Evolutionary conservation across 2,888 invertebrate genomes (phyloP).

Genomic region (Peribatodes rhomboidaria): DNA sequence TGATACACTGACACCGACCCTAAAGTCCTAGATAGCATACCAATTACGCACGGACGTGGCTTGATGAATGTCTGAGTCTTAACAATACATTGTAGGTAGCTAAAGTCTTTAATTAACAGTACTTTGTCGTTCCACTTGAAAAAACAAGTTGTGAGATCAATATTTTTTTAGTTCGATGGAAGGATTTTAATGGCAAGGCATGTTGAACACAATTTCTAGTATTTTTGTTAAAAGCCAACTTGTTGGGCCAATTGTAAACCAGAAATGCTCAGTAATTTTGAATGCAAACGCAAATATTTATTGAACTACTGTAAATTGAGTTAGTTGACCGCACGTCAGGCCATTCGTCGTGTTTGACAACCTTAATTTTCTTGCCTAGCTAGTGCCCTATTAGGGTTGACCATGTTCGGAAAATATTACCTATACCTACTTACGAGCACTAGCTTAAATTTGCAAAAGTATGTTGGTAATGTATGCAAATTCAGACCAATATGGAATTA

Average conservation of each 20-base stretch:
- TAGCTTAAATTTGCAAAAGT: no score
- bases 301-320: constrained; percentile 35
- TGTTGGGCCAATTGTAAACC: background rate
- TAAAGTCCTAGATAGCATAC: background rate
- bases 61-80: background rate
- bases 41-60: background rate
- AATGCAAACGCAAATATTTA: constrained; percentile 23
- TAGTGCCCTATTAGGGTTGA: constrained; percentile 30
- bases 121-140: constrained; percentile 7
- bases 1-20: constrained; percentile 1
- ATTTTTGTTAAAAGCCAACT: background rate
- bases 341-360: constrained; percentile 35
- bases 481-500: no score
- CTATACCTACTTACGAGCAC: no score
- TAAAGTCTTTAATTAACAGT: background rate
- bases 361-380: constrained; percentile 26
- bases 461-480: background rate
- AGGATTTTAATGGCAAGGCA: background rate
- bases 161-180: constrained; percentile 2
- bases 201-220: background rate
- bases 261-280: constrained; percentile 6
- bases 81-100: background rate
- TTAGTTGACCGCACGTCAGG: constrained; percentile 31
- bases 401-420: background rate
- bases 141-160: constrained; percentile 5